Conservation (phyloP, 2,888 invertebrate species). For the Platycheirus albimanus region DNA sequence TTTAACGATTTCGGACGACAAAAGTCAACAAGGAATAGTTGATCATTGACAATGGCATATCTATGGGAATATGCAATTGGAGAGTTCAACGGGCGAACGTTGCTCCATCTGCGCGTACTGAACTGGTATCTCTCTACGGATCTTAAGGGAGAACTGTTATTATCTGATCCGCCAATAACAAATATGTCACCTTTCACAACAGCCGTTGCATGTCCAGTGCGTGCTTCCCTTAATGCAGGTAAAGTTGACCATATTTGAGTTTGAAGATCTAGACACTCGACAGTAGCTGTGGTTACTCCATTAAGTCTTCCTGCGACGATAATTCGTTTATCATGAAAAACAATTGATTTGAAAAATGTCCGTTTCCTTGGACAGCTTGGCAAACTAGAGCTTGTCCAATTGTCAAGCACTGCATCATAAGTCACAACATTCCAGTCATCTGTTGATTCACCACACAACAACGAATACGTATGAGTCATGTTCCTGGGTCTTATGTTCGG, state of each 20-base stretch:
- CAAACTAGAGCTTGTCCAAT: not conserved
- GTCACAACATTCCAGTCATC: conserved; percentile 6
- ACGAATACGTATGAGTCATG: not conserved
- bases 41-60: not conserved
- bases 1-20: not conserved
- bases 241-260: not conserved
- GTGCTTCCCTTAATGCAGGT: not conserved
- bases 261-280: not conserved
- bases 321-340: not conserved
- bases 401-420: not conserved
- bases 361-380: not conserved
- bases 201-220: not conserved
- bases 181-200: not conserved
- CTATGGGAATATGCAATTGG: not conserved
- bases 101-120: not conserved
- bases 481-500: not conserved
- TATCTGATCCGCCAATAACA: not conserved
- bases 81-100: not conserved
- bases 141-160: too few species aligned
- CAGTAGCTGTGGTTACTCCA: not conserved
- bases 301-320: not conserved
- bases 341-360: not conserved
- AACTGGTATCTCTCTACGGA: not conserved
- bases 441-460: not conserved
- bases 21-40: not conserved